Evolutionary conservation across 35 echinoderm and acorn worm genomes (phyloP), one percentile per base, ranked within the genome.

Genomic region (Ophiothrix spiculata): DNA sequence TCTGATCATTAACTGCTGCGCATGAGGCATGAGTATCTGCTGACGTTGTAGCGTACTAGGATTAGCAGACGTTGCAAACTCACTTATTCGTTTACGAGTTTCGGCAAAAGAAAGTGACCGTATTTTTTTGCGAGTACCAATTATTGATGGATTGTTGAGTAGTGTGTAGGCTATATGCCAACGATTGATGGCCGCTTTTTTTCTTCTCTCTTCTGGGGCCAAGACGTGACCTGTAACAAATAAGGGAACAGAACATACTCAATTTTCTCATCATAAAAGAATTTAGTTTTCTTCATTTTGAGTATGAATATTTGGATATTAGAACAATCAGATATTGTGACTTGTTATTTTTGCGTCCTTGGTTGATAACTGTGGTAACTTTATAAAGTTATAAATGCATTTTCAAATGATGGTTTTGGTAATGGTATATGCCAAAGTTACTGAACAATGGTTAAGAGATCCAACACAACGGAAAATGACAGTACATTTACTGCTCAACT

Each of bases 101-200:
- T 69, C 60, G 8, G 8, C 25, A n/a, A 69, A 69, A n/a, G 8
- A 10, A 4, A 69, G 60, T 25, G 60, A 15, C 25, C 60, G 4
- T 25, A 28, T 8, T 54, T 33, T n/a, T 60, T 84, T 84, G 33
- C 81, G 81, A 37, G 63, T 54, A 0, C 37, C 28, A 60, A 84
- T 84, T 23, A 84, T 31, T 1, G 81, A 64, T 19, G 81, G 81
- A 63, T 84, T 84, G 81, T 84, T 84, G 29, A 84, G 54, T 36
- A 84, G 32, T 60, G 81, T 84, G 54, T 63, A 63, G 25, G 81
- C 81, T 13, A 84, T 12, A 34, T 84, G 81, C 81, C 81, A 84
- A 42, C 54, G 81, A 56, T 64, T 64, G 56, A 69, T 69, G 25
- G 60, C 60, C 23, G 60, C 60, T 69, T n/a, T 69, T 28, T 69